Evolutionary conservation across 2,113 vertebrate species (phyloP).

Genomic region (Notothenia coriiceps): DNA sequence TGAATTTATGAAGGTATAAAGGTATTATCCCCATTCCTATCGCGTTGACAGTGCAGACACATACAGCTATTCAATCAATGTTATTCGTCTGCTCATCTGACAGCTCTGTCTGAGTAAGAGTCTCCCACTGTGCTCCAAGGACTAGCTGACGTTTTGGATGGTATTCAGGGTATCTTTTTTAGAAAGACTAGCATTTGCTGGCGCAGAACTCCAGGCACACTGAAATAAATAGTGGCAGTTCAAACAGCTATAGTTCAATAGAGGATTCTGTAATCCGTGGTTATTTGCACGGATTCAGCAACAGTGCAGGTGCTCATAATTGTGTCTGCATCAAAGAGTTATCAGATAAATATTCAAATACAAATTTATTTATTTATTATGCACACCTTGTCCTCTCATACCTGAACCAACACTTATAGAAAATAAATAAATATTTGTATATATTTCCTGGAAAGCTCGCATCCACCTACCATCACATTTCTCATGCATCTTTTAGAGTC

Average conservation of each 20-base stretch:
- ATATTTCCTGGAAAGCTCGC: conserved; percentile 49
- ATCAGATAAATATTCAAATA: conserved; percentile 19
- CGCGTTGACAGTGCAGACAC: conserved; percentile 28
- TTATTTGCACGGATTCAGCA: conserved; percentile 25
- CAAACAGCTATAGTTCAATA: conserved; percentile 11
- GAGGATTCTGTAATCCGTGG: conserved; percentile 14
- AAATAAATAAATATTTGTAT: conserved; percentile 32
- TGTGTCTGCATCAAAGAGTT: conserved; percentile 12
- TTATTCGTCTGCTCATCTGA: conserved; percentile 42
- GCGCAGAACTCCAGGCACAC: conserved; percentile 10
- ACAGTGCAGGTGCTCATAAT: not conserved
- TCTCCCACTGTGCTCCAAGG: conserved; percentile 41
- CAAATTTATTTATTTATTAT: conserved; percentile 28
- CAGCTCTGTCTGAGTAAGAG: conserved; percentile 58
- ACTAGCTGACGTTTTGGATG: conserved; percentile 39
- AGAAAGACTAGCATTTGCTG: conserved; percentile 16
- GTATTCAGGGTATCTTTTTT: conserved; percentile 35
- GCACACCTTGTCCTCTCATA: conserved; percentile 12
- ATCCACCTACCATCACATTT: conserved; percentile 60
- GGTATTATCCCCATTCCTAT: conserved; percentile 34
- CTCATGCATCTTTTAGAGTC: conserved; percentile 77
- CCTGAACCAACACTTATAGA: not conserved
- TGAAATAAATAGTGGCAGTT: conserved; percentile 43
- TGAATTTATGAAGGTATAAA: conserved; percentile 22
- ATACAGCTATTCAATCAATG: conserved; percentile 45